Percentiles rank a stretch among this genome's conserved stretches.
These are phyloP conservation scores for Microtus richardsoni DNA, from an alignment of 2,113 vertebrate genomes.

Conservation along the genomic window DNA sequence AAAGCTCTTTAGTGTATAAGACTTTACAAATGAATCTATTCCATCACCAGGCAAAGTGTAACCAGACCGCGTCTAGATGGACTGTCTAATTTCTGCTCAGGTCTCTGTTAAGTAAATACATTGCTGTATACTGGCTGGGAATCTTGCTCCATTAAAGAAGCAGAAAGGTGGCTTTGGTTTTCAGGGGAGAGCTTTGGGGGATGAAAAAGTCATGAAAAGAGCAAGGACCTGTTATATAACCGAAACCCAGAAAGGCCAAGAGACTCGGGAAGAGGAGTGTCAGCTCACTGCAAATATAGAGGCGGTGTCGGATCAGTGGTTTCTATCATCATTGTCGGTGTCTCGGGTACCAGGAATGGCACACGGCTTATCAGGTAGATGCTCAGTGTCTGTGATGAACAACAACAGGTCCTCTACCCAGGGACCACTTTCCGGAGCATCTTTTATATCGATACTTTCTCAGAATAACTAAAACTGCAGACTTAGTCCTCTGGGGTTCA, in stretches of 20 bases:
- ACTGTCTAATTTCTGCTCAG: conserved; percentile 73
- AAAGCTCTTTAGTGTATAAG: conserved; percentile 74
- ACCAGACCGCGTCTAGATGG: conserved; percentile 74
- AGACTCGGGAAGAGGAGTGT: not conserved
- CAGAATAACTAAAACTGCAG: conserved; percentile 10
- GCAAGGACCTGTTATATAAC: not conserved
- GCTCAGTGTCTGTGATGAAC: not conserved
- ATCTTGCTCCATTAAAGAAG: conserved; percentile 79
- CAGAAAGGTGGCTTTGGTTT: conserved; percentile 67
- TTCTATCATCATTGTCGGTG: not conserved
- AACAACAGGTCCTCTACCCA: not conserved
- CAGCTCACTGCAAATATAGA: not conserved
- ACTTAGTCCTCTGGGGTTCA: not conserved
- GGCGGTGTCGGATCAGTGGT: not conserved
- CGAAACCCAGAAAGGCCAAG: not conserved
- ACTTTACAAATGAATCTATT: conserved; percentile 69
- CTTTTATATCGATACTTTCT: conserved; percentile 1
- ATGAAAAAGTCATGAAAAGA: not conserved
- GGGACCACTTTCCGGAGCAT: conserved; percentile 8
- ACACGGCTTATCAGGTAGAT: not conserved
- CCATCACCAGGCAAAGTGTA: conserved; percentile 76
- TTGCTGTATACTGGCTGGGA: conserved; percentile 74
- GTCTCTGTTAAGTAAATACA: conserved; percentile 70
- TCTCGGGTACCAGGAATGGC: not conserved
- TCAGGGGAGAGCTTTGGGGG: not conserved